Evolutionary conservation across 1,140 invertebrate species (phyloP).

Genomic region (Orchestia grillus): DNA sequence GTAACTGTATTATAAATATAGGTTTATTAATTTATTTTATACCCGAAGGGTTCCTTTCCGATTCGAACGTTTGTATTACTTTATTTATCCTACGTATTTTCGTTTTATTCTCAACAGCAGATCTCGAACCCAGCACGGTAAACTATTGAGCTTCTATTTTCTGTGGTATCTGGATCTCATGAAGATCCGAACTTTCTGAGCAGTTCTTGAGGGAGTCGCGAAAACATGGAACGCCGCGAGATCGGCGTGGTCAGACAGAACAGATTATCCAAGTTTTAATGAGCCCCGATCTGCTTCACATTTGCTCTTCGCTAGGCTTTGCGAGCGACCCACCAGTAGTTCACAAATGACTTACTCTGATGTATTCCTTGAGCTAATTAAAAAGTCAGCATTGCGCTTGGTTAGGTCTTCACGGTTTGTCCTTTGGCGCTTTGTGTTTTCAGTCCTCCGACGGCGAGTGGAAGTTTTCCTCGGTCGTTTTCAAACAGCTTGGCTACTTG

Average conservation of each 20-base stretch:
- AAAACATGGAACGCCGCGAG: not conserved
- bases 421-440: no score
- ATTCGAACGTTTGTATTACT: not conserved
- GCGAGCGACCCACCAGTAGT: not conserved
- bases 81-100: not conserved
- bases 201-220: not conserved
- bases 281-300: not conserved
- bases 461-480: no score
- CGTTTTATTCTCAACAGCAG: not conserved
- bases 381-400: not conserved
- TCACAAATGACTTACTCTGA: not conserved
- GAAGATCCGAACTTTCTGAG: not conserved
- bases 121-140: not conserved
- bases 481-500: no score
- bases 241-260: not conserved
- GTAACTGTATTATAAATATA: not conserved
- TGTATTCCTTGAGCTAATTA: not conserved
- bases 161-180: not conserved
- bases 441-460: no score
- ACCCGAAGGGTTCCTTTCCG: not conserved
- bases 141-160: not conserved
- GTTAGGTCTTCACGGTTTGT: not conserved
- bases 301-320: not conserved
- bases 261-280: not conserved
- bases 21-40: not conserved